Evolutionary conservation across 1,140 invertebrate genomes (phyloP).

Genomic region (Caenorhabditis latens): DNA sequence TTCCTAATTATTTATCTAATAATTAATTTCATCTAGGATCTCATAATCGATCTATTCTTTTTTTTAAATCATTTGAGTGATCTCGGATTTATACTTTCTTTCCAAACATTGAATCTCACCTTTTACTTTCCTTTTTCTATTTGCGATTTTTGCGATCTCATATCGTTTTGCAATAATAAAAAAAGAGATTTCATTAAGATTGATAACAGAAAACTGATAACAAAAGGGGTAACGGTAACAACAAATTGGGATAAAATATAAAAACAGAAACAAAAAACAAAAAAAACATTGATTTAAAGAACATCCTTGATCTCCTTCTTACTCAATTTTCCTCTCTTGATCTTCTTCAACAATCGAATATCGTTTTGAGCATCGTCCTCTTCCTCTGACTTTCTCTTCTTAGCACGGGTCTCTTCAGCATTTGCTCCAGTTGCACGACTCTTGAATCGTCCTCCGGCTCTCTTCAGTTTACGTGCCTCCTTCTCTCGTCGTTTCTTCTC

Average conservation of each 20-base stretch:
- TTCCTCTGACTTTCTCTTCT: slow-evolving; percentile 65
- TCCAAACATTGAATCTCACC: not conserved
- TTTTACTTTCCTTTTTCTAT: not conserved
- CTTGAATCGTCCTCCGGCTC: not conserved
- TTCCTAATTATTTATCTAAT: slow-evolving; percentile 5
- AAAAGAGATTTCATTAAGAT: not conserved
- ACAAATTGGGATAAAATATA: not conserved
- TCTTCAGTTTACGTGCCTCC: slow-evolving; percentile 57
- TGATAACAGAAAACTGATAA: not conserved
- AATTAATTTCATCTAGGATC: not conserved
- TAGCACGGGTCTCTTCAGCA: slow-evolving; percentile 27
- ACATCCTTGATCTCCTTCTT: slow-evolving; percentile 58
- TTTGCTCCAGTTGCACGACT: slow-evolving; percentile 17
- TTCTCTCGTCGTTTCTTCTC: slow-evolving; percentile 46
- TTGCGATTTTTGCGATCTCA: slow-evolving; percentile 34
- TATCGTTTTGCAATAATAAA: slow-evolving; percentile 47
- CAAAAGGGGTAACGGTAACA: slow-evolving; percentile 1
- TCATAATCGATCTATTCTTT: not conserved
- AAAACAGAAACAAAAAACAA: not conserved
- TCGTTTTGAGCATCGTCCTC: slow-evolving; percentile 60
- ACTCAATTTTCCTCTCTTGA: slow-evolving; percentile 65
- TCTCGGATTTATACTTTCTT: too few species aligned
- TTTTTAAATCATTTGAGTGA: too few species aligned
- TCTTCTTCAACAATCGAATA: slow-evolving; percentile 63
- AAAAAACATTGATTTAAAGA: slow-evolving; percentile 19